Evolutionary conservation across 2,113 vertebrate species (phyloP), one percentile per base, ranked within the genome.

Genomic region (Paraplagusia blochii): DNA sequence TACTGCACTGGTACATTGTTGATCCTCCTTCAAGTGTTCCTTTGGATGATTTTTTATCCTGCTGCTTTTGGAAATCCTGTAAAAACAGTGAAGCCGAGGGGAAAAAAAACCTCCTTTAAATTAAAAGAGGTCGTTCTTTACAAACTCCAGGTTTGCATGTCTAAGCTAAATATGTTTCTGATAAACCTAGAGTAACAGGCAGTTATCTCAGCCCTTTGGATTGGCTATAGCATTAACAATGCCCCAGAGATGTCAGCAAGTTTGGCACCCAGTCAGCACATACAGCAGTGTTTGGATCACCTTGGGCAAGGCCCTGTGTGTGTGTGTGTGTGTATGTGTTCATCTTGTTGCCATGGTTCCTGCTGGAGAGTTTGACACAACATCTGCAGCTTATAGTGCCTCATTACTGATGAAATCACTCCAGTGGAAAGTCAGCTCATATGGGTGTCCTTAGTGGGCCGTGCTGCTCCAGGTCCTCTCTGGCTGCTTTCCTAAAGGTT

Each of bases 371-470:
- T 81, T 83, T 82, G 74, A 84, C 81, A 87, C 80, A 89, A 89
- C 87, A 89, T 89, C 87, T 89, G 87, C 81, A 89, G 87, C 84
- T 85, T 86, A 83, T 84, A 82, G 82, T 85, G 84, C 77, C 82
- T 87, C 83, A 83, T 87, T 88, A 84, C 87, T 48, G 87, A 85
- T 87, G 85, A 85, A 87, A 78, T 89, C 84, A 84, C 85, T 83
- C 43, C 85, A 87, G 75, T 85, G 85, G 84, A 88, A 88, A 87
- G 72, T 86, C 82, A 14, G 75, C 83, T 82, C 83, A 81, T 84
- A 77, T 87, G 85, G 73, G 80, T 79, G 85, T 86, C 82, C 77
- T 86, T 76, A 80, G 80, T 64, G 77, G 66, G 74, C 72, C 44
- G 61, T 35, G 62, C 77, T 1, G 77, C 77, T 85, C 82, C 84